Conservation (phyloP, 2,888 invertebrate species). For the Platycnemis pennipes region DNA sequence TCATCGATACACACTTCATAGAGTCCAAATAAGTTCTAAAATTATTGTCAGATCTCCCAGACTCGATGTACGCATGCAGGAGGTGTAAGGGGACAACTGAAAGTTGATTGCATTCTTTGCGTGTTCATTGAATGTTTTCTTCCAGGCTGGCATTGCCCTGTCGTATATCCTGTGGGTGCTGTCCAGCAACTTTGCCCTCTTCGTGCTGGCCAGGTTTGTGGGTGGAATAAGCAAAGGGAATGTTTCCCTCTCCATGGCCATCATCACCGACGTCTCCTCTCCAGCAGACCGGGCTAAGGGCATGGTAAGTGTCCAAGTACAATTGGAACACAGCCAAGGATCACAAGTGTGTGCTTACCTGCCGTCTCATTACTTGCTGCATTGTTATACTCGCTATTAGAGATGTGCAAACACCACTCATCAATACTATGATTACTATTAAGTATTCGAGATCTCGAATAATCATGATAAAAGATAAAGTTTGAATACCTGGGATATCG, state of each 20-base stretch:
- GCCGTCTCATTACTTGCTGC: background rate
- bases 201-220: constrained; percentile 94
- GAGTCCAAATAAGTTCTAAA: too few species aligned
- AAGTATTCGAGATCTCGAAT: too few species aligned
- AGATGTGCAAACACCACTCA: too few species aligned
- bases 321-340: background rate
- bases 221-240: constrained; percentile 99
- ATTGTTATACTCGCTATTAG: background rate
- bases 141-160: constrained; percentile 89
- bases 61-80: too few species aligned
- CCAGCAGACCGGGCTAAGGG: constrained; percentile 92
- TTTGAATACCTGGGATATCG: too few species aligned
- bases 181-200: constrained; percentile 92
- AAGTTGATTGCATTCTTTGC: too few species aligned
- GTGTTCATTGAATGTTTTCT: too few species aligned
- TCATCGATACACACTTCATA: too few species aligned
- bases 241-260: constrained; percentile 96
- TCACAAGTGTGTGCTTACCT: background rate
- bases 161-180: constrained; percentile 95
- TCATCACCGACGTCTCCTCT: constrained; percentile 95
- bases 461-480: too few species aligned
- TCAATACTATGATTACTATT: too few species aligned
- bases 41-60: too few species aligned
- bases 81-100: too few species aligned
- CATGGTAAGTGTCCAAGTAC: constrained; percentile 85